These are phyloP conservation scores for Ceramica pisi DNA, from an alignment of 2,888 invertebrate genomes.

Conservation along the genomic window DNA sequence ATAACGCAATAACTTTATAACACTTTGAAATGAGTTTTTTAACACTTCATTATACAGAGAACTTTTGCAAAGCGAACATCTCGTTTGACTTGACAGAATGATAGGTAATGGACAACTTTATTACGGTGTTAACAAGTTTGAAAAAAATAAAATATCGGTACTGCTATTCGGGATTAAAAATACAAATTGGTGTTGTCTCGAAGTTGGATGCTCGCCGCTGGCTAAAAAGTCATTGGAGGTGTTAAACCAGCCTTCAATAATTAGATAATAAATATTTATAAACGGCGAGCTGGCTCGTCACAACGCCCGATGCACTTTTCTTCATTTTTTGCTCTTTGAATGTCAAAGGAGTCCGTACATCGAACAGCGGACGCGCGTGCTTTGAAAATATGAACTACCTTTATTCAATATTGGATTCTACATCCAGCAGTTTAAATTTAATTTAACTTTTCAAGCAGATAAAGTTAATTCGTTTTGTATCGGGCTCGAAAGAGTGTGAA, in stretches of 20 bases:
- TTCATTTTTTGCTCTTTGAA: slow-evolving; percentile 74
- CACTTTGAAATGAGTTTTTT: slow-evolving; percentile 59
- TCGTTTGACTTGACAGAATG: slow-evolving; percentile 70
- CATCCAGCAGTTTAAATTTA: slow-evolving; percentile 37
- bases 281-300: slow-evolving; percentile 81
- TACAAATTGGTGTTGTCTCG: slow-evolving; percentile 73
- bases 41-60: slow-evolving; percentile 61
- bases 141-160: slow-evolving; percentile 62
- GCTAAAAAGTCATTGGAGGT: slow-evolving; percentile 79
- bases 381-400: slow-evolving; percentile 45
- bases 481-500: slow-evolving; percentile 71
- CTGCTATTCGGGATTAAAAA: slow-evolving; percentile 68
- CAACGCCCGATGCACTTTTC: slow-evolving; percentile 71
- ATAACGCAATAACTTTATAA: slow-evolving; percentile 59
- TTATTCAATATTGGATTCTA: slow-evolving; percentile 49
- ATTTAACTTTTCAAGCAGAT: slow-evolving; percentile 35
- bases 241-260: slow-evolving; percentile 83
- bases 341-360: slow-evolving; percentile 76
- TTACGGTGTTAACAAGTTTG: slow-evolving; percentile 76
- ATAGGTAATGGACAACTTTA: slow-evolving; percentile 79
- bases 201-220: slow-evolving; percentile 74
- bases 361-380: slow-evolving; percentile 52
- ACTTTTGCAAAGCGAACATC: slow-evolving; percentile 67
- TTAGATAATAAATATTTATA: slow-evolving; percentile 90
- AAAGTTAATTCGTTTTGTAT: slow-evolving; percentile 50